Conservation (phyloP, 2,113 vertebrate genomes). For the Mionectes macconnelli region DNA sequence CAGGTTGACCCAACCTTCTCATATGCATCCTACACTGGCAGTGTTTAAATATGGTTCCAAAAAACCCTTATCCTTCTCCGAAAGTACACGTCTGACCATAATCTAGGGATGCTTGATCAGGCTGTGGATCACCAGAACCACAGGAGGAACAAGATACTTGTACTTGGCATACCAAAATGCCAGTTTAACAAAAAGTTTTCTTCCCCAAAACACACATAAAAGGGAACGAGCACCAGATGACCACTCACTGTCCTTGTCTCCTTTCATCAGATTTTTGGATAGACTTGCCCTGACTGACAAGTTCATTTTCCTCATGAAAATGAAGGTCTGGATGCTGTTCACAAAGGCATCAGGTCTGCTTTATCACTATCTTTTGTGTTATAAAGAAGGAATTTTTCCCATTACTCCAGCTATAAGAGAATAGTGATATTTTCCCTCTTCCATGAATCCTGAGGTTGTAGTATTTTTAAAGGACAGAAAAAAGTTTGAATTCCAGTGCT, state of each 20-base stretch:
- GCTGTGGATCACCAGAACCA: neutral
- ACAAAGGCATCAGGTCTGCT: neutral
- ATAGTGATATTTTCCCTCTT: neutral
- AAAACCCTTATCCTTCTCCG: neutral
- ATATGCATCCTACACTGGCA: rapidly evolving
- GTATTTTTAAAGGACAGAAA: neutral
- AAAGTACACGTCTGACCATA: neutral
- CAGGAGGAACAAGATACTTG: neutral
- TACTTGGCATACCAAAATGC: neutral
- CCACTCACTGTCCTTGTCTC: neutral
- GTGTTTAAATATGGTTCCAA: neutral
- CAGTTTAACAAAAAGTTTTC: neutral
- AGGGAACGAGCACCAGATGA: neutral
- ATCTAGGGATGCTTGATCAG: neutral
- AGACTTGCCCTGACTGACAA: neutral
- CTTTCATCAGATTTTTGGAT: neutral
- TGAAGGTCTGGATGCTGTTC: neutral
- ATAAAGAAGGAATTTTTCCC: neutral
- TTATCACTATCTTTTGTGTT: neutral
- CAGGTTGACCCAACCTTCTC: neutral
- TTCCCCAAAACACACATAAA: neutral
- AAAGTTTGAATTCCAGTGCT: neutral
- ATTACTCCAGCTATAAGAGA: neutral
- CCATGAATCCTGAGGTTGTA: neutral
- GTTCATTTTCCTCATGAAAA: neutral